Evolutionary conservation across 2,113 vertebrate species (phyloP).

Genomic region (Dryoscopus gambensis): DNA sequence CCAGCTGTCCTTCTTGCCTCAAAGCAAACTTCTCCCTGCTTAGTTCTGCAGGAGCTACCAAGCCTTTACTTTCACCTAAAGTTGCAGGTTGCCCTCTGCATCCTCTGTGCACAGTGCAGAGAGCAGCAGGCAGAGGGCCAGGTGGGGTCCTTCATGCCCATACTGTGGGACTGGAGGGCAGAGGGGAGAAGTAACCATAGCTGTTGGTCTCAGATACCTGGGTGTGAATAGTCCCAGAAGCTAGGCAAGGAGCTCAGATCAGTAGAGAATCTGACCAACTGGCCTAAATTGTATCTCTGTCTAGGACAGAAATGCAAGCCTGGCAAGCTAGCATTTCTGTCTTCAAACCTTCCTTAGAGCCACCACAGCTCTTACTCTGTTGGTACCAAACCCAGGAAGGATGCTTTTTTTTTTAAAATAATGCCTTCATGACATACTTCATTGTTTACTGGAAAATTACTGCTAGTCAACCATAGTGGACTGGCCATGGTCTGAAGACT

Average conservation of each 20-base stretch:
- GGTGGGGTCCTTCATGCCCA: rapidly evolving
- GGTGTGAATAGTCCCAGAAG: not conserved
- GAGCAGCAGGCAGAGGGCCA: not conserved
- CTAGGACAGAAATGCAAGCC: not conserved
- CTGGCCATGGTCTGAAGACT: not conserved
- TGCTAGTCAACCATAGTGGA: not conserved
- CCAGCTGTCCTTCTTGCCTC: not conserved
- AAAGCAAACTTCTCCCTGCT: not conserved
- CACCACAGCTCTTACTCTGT: not conserved
- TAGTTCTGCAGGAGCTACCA: not conserved
- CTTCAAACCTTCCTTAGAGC: not conserved
- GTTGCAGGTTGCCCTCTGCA: not conserved
- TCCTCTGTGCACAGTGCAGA: not conserved
- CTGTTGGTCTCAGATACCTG: not conserved
- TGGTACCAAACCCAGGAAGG: not conserved
- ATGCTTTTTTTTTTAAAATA: no score
- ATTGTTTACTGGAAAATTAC: not conserved
- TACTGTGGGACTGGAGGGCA: not conserved
- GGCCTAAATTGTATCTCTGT: not conserved
- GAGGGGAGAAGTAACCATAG: not conserved
- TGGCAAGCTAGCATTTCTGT: not conserved
- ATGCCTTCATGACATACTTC: not conserved
- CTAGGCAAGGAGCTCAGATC: not conserved
- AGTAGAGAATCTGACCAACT: not conserved
- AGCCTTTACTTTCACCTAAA: not conserved